These are phyloP conservation scores for Orthonevra nobilis DNA, from an alignment of 2,888 invertebrate species.

Conservation along the genomic window DNA sequence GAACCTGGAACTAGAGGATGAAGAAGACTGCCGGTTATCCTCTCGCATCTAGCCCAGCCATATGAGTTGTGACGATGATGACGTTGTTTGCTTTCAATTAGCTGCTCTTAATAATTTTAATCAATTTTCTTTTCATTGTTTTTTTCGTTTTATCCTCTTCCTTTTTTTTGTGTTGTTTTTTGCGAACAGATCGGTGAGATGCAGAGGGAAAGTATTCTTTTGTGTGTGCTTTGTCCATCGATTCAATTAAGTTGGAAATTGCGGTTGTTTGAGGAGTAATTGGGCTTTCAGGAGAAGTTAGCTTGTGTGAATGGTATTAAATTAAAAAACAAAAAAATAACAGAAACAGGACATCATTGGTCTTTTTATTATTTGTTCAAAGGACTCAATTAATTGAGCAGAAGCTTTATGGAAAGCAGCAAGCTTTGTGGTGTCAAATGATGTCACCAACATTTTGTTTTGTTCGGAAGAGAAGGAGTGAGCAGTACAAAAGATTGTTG, in stretches of 20 bases:
- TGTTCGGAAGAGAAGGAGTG: too few species aligned
- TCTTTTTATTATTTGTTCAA: constrained; percentile 24
- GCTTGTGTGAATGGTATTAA: constrained; percentile 33
- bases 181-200: constrained; percentile 2
- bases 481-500: too few species aligned
- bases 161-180: neutral
- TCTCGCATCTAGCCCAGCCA: constrained; percentile 13
- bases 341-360: too few species aligned
- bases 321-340: constrained; percentile 40
- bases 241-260: constrained; percentile 67
- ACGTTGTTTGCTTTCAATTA: constrained; percentile 70
- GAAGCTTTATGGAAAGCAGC: too few species aligned
- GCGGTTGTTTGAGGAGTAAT: constrained; percentile 68
- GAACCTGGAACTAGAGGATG: neutral
- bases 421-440: too few species aligned
- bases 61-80: constrained; percentile 69
- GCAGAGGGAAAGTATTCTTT: too few species aligned
- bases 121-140: constrained; percentile 64
- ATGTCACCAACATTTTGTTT: too few species aligned
- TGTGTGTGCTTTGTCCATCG: constrained; percentile 53
- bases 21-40: constrained; percentile 12
- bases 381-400: constrained; percentile 2
- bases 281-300: constrained; percentile 63
- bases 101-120: constrained; percentile 70
- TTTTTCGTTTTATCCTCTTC: constrained; percentile 4